Conservation (phyloP, 2,113 vertebrate species). For the Silurus meridionalis region DNA sequence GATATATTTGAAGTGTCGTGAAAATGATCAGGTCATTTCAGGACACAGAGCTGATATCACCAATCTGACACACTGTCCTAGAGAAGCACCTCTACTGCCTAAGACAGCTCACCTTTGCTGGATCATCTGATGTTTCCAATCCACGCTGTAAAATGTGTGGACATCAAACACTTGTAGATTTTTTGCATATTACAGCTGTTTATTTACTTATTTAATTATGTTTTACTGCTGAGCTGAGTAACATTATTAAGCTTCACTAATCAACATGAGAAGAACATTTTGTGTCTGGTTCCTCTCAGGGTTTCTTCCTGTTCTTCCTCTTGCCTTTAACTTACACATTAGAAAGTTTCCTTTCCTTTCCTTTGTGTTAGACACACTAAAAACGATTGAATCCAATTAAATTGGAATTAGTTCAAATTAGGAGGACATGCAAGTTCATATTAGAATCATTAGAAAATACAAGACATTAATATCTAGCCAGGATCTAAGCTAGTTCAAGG, state of each 20-base stretch:
- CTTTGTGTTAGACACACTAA: neutral
- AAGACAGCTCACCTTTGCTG: neutral
- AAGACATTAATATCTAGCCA: neutral
- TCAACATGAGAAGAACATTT: constrained; percentile 11
- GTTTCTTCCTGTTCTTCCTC: neutral
- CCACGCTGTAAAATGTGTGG: neutral
- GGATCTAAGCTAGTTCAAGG: neutral
- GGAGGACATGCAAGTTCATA: neutral
- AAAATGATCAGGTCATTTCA: neutral
- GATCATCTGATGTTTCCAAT: neutral
- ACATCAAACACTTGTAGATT: neutral
- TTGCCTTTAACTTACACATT: neutral
- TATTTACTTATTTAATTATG: too few relatives aligned
- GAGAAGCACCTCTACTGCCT: neutral
- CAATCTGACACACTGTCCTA: neutral
- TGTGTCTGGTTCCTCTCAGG: neutral
- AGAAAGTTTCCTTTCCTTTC: neutral
- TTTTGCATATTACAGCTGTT: neutral
- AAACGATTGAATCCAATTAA: neutral
- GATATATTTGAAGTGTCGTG: neutral
- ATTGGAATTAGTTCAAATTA: neutral
- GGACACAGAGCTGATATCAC: neutral
- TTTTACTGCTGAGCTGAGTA: neutral
- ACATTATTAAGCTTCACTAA: neutral
- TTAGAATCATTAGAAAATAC: neutral